Percentiles rank a stretch among this genome's conserved stretches.
phyloP scores from a whole-genome alignment of 1,140 invertebrate species.

The Battus philenor region DNA sequence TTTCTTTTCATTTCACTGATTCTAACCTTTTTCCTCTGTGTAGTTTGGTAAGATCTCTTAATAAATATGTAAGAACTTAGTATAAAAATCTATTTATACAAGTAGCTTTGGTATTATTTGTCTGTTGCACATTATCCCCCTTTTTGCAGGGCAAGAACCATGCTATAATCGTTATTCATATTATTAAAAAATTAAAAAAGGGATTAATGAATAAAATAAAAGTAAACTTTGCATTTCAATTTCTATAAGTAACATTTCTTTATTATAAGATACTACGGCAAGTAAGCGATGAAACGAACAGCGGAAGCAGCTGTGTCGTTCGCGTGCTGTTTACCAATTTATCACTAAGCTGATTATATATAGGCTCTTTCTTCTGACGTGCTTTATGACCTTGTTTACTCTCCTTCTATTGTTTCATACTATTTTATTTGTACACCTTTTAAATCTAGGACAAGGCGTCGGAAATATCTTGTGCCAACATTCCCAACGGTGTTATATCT shows the following conservation, averaged over 20 bases:
- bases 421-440: conserved; percentile 52
- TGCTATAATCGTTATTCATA: too few relatives aligned
- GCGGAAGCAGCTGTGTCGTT: conserved; percentile 70
- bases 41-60: too few relatives aligned
- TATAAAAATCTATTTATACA: too few relatives aligned
- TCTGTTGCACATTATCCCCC: too few relatives aligned
- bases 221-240: neutral
- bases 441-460: conserved; percentile 35
- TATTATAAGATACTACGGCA: conserved; percentile 12
- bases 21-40: too few relatives aligned
- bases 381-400: conserved; percentile 66
- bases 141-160: too few relatives aligned
- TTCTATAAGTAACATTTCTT: conserved; percentile 4
- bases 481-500: conserved; percentile 1
- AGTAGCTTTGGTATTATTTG: too few relatives aligned
- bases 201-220: neutral
- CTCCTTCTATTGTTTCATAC: conserved; percentile 45
- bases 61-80: too few relatives aligned
- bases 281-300: conserved; percentile 27
- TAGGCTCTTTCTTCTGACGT: conserved; percentile 65
- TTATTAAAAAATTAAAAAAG: too few relatives aligned
- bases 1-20: too few relatives aligned
- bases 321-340: conserved; percentile 74
- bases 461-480: conserved; percentile 22
- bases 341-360: conserved; percentile 75